A percentile compares a stretch with the other conserved stretches of the same genome.
Evolutionary conservation across 2,888 invertebrate species (phyloP).

Genomic region (Ramazzottius varieornatus): DNA sequence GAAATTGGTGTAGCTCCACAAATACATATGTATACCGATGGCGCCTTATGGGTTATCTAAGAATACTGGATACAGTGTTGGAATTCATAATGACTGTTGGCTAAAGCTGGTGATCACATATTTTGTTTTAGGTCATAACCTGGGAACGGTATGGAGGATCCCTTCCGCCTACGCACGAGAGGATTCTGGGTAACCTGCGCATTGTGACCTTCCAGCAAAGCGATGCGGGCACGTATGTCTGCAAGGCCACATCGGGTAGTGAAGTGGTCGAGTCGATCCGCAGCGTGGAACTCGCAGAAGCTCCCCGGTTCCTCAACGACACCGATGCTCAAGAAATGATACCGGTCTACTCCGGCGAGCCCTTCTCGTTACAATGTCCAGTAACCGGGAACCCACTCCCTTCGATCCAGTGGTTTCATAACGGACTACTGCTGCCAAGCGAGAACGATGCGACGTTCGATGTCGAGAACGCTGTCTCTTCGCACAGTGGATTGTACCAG

Average conservation of each 20-base stretch:
- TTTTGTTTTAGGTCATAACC: no score
- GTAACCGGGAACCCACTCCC: not conserved
- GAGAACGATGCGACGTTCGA: constrained; percentile 30
- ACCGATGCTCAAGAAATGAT: not conserved
- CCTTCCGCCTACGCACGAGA: not conserved
- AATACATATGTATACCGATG: no score
- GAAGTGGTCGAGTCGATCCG: not conserved
- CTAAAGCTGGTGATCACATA: no score
- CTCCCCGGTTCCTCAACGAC: not conserved
- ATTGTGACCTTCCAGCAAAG: not conserved
- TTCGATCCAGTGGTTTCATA: not conserved
- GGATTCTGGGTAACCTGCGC: not conserved
- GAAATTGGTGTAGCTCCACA: no score
- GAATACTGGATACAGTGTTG: no score
- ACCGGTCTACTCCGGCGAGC: not conserved
- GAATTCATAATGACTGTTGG: no score
- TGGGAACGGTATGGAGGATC: not conserved
- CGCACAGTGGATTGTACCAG: constrained; percentile 65
- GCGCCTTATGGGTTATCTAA: no score
- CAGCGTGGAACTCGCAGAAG: not conserved
- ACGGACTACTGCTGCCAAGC: not conserved
- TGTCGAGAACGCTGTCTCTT: constrained; percentile 43
- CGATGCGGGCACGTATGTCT: not conserved
- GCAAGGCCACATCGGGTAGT: not conserved
- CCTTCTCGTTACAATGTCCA: not conserved